Evolutionary conservation across 2,113 vertebrate genomes (phyloP).

Genomic region (Nannospalax galili): DNA sequence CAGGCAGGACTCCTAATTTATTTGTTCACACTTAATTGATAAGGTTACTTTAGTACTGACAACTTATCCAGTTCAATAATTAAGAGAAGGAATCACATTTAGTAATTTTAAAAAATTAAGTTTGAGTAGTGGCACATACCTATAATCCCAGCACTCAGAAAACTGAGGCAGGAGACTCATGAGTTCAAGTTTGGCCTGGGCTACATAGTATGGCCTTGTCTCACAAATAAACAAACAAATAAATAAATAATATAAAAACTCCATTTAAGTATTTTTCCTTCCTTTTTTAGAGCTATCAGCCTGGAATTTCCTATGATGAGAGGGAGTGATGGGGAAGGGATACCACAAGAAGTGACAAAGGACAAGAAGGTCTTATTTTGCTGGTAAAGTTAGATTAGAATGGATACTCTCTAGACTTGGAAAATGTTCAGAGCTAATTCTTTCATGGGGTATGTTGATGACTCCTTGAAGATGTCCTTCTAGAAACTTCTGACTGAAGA

Average conservation of each 20-base stretch:
- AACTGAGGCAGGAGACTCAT: background rate
- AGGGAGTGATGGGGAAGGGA: background rate
- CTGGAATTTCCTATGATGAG: background rate
- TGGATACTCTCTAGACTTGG: background rate
- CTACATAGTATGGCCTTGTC: too few relatives aligned
- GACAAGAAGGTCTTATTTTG: background rate
- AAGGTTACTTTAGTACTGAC: background rate
- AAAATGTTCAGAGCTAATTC: background rate
- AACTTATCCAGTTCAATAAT: background rate
- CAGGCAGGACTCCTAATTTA: background rate
- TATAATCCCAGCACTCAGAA: background rate
- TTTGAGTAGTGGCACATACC: background rate
- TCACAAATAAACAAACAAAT: background rate
- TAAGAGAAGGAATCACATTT: background rate
- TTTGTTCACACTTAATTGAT: background rate
- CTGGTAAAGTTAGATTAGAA: background rate
- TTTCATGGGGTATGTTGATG: background rate
- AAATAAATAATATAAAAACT: background rate
- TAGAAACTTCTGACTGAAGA: background rate
- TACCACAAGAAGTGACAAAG: background rate
- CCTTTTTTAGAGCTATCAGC: background rate
- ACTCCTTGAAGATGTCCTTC: background rate
- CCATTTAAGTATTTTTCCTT: background rate
- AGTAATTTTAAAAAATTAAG: background rate
- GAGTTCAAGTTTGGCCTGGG: background rate